These are phyloP conservation scores for Tenualosa thibaudeaui DNA, from an alignment of 2,797 vertebrate species.

Conservation along the genomic window DNA sequence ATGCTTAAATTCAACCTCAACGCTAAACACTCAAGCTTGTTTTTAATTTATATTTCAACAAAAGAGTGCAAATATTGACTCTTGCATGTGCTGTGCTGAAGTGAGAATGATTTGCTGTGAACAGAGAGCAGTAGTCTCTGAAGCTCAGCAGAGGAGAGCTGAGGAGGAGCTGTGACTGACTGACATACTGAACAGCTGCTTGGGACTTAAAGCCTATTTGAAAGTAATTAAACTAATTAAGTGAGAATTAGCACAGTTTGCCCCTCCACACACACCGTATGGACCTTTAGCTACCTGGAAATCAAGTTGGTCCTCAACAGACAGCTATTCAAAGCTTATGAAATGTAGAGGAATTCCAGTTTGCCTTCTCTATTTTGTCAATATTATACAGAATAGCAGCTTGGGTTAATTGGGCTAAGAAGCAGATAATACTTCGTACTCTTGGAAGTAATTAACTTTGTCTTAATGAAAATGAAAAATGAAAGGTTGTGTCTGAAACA, in stretches of 20 bases:
- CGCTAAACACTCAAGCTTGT: background rate
- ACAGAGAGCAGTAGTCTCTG: background rate
- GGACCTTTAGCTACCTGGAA: slow-evolving; percentile 27
- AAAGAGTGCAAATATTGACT: background rate
- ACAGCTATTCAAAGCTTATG: background rate
- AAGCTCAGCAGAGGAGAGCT: background rate
- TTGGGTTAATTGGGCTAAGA: background rate
- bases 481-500: background rate
- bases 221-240: slow-evolving; percentile 52
- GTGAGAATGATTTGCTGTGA: background rate
- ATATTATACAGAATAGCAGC: background rate
- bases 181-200: slow-evolving; percentile 54
- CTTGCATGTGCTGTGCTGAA: background rate
- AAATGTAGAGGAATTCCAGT: background rate
- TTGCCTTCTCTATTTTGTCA: background rate
- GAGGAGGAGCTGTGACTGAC: background rate
- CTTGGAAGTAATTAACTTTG: background rate
- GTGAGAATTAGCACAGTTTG: slow-evolving; percentile 53
- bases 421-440: background rate
- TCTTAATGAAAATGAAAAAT: background rate
- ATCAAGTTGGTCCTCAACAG: slow-evolving; percentile 4
- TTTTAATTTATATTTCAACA: background rate
- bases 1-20: background rate
- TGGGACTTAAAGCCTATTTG: slow-evolving; percentile 54
- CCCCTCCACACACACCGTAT: slow-evolving; percentile 32